Conservation (phyloP, 2,888 invertebrate genomes). For the Eupithecia centaureata region DNA sequence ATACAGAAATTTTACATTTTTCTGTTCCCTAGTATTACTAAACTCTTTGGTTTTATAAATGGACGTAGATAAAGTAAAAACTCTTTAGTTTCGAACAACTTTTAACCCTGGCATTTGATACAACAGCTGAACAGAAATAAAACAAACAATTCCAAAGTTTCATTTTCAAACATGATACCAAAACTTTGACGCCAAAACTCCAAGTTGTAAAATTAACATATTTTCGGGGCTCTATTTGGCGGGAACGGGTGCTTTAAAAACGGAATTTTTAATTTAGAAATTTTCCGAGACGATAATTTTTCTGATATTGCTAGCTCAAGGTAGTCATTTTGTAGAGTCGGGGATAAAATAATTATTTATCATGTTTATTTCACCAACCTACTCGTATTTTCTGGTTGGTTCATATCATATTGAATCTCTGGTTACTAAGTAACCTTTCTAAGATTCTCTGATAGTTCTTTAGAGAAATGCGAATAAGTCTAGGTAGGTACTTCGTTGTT, state of each 20-base stretch:
- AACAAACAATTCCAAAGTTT: slow-evolving; percentile 11
- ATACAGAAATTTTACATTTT: neutral
- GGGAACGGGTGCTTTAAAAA: slow-evolving; percentile 2
- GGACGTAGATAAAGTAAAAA: neutral
- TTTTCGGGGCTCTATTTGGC: slow-evolving; percentile 27
- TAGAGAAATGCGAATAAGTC: too few relatives aligned
- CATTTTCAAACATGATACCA: slow-evolving; percentile 27
- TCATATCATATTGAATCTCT: too few relatives aligned
- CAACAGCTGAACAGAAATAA: slow-evolving; percentile 5
- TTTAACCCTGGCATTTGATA: neutral
- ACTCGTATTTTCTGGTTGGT: too few relatives aligned
- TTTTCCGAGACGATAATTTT: slow-evolving; percentile 35
- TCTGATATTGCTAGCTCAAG: slow-evolving; percentile 19
- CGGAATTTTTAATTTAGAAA: slow-evolving; percentile 42
- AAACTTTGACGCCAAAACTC: slow-evolving; percentile 25
- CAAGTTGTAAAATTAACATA: slow-evolving; percentile 37
- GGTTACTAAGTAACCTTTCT: too few relatives aligned
- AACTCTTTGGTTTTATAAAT: neutral
- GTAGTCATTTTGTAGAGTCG: slow-evolving; percentile 19
- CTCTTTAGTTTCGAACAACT: neutral
- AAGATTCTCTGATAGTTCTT: too few relatives aligned
- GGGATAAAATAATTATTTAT: neutral
- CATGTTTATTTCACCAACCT: neutral
- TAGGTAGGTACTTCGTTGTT: too few relatives aligned
- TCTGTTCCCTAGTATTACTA: too few relatives aligned